Evolutionary conservation across 2,888 invertebrate species (phyloP), one percentile per base, ranked within the genome.

Genomic region (Cheiracanthium punctorium): DNA sequence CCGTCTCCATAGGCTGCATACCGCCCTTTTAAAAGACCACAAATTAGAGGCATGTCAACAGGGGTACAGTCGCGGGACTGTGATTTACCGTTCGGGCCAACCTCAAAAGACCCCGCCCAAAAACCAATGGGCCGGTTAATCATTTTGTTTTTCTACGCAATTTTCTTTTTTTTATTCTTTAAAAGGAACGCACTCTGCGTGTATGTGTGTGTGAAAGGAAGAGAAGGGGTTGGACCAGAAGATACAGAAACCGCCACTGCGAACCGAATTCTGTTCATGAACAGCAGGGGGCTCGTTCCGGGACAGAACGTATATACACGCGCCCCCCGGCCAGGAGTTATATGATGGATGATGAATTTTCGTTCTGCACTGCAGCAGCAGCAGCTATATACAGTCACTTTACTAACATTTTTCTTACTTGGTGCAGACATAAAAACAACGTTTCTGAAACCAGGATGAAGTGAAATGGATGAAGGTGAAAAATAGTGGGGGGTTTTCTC

Each of bases 61-160:
- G 24, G 24, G n/a, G n/a, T n/a, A n/a, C 5, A 58, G 24, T 17
- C 1, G 5, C 12, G 24, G 2, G 4, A 5, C 58, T 17, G 58
- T 58, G 58, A 58, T 58, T 58, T 58, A 58, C 58, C 12, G 58
- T 24, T 17, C 24, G 4, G 4, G 5, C 4, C 24, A 58, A 58
- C 58, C 24, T 58, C 58, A 20, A 58, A 58, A 24, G 58, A 58
- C 69, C 12, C 76, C 77, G 82, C 82, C 82, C 82, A 48, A 64
- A 77, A 84, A 84, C 82, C 82, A 73, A 84, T 82, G 72, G 77
- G 72, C 71, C 76, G 67, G 71, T 82, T 82, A 82, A 82, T 82
- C 82, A 82, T 82, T 67, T 77, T 82, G 43, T 69, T 72, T 70
- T 43, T 24, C 1, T 4, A 48, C 4, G 37, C 10, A 37, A 48